These are phyloP conservation scores for Neodiprion fabricii DNA, from an alignment of 1,140 invertebrate species.

Conservation along the genomic window DNA sequence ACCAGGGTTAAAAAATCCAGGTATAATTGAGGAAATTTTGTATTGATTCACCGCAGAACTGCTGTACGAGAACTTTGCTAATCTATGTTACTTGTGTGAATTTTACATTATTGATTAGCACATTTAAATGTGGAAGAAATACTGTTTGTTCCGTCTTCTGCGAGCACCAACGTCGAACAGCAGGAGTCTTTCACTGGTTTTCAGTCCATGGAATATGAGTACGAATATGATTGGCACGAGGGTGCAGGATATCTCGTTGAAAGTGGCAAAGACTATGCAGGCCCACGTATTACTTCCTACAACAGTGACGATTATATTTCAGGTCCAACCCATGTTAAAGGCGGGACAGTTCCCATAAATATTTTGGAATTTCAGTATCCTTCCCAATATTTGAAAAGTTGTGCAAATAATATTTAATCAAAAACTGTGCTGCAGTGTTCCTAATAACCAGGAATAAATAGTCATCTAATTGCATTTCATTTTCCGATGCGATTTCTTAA, in stretches of 20 bases:
- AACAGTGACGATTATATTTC: slow-evolving; percentile 38
- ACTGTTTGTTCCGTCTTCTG: background rate
- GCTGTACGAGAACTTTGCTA: slow-evolving; percentile 12
- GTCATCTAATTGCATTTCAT: slow-evolving; percentile 15
- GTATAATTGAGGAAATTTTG: background rate
- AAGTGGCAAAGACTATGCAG: background rate
- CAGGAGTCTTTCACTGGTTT: background rate
- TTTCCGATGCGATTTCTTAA: slow-evolving; percentile 27
- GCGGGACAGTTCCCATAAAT: slow-evolving; percentile 42
- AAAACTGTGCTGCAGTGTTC: background rate
- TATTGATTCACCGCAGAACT: slow-evolving; percentile 13
- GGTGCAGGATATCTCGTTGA: background rate
- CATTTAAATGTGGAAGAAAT: background rate
- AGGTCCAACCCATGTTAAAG: slow-evolving; percentile 23
- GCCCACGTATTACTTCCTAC: slow-evolving; percentile 18
- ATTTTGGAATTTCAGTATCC: slow-evolving; percentile 56
- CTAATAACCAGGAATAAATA: slow-evolving; percentile 1
- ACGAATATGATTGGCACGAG: background rate
- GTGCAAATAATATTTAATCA: slow-evolving; percentile 9
- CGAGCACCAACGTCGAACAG: background rate
- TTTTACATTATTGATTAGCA: background rate
- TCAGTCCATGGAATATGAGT: background rate
- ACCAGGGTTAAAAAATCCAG: background rate
- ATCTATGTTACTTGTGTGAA: background rate
- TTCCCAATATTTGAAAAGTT: slow-evolving; percentile 26